Conservation (phyloP, 1,140 invertebrate genomes). For the Drosophila murphyi region DNA sequence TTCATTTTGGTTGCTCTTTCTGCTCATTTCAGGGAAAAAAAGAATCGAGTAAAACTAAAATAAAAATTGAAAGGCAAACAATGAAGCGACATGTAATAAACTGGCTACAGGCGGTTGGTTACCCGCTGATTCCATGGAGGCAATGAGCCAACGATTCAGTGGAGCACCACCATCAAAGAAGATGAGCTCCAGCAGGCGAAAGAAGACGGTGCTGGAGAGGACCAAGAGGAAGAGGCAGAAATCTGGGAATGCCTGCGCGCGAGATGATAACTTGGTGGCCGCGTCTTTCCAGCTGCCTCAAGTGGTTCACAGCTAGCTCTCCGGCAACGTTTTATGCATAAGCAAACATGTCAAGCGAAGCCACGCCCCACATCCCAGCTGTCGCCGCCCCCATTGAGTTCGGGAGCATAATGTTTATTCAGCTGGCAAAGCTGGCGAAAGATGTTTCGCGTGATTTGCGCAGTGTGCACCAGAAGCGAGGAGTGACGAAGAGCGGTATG, state of each 20-base stretch:
- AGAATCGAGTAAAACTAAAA: constrained; percentile 73
- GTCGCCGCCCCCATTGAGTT: background rate
- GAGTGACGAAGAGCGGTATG: background rate
- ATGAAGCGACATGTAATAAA: constrained; percentile 76
- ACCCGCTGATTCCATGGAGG: constrained; percentile 5
- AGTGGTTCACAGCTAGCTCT: constrained; percentile 49
- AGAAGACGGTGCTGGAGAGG: background rate
- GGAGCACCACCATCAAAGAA: too few species aligned
- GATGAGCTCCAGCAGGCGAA: background rate
- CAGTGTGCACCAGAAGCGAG: constrained; percentile 9
- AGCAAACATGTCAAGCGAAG: constrained; percentile 78
- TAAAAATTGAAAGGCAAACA: constrained; percentile 81
- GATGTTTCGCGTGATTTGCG: constrained; percentile 76
- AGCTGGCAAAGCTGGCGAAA: constrained; percentile 74
- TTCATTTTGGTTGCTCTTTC: background rate
- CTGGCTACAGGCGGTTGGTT: constrained; percentile 57
- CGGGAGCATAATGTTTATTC: constrained; percentile 75
- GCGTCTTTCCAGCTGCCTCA: constrained; percentile 46
- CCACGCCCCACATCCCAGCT: constrained; percentile 22
- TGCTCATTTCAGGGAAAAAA: constrained; percentile 33
- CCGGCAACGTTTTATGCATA: constrained; percentile 73
- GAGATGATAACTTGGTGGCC: constrained; percentile 66
- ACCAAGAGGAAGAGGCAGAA: background rate
- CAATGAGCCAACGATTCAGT: background rate
- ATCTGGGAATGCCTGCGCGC: constrained; percentile 53